Conservation (phyloP, 2,888 invertebrate species). For the Lepas anatifera region DNA sequence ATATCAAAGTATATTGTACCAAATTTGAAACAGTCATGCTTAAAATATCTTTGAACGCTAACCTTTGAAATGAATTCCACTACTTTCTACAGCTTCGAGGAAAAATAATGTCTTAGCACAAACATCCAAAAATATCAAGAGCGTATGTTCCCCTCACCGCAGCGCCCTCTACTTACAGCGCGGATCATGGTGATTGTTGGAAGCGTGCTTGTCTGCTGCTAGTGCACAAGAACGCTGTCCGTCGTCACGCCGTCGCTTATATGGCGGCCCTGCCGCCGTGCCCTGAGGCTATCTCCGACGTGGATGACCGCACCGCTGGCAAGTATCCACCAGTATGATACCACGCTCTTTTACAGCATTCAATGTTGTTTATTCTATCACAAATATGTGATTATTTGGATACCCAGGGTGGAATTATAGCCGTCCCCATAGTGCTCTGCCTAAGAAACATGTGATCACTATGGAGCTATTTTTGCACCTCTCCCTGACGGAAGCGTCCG, state of each 20-base stretch:
- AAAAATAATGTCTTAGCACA: background rate
- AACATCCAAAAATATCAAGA: background rate
- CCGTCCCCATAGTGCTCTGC: no score
- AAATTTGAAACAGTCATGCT: background rate
- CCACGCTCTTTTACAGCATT: no score
- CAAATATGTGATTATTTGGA: no score
- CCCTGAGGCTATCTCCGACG: background rate
- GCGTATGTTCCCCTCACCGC: no score
- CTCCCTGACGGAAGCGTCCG: no score
- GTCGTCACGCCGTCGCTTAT: background rate
- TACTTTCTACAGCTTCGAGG: background rate
- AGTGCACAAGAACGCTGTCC: background rate
- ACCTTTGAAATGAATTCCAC: background rate
- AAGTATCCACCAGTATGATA: no score
- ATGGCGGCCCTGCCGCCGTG: background rate
- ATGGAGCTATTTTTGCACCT: no score
- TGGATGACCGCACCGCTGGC: background rate
- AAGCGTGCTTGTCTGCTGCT: background rate
- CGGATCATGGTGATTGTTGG: background rate
- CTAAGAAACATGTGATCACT: no score
- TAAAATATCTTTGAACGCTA: background rate
- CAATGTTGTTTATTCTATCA: no score
- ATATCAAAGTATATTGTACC: background rate
- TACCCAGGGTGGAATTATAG: no score
- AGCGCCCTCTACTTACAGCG: background rate